Evolutionary conservation across 2,888 invertebrate genomes (phyloP).

Genomic region (Synanthedon andrenaeformis): DNA sequence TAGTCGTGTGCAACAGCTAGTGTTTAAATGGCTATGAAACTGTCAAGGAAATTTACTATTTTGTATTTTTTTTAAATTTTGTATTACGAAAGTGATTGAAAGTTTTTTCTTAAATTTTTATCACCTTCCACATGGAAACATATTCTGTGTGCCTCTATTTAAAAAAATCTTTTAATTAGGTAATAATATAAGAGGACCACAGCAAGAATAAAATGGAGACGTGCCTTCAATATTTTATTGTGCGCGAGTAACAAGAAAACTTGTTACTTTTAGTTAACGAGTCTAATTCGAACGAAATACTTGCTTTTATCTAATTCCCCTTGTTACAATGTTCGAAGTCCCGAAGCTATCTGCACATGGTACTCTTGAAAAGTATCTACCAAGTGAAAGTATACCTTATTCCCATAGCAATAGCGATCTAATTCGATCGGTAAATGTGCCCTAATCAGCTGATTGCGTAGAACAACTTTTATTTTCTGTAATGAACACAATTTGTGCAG

Average conservation of each 20-base stretch:
- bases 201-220: no score
- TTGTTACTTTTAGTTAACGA: not conserved
- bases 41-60: no score
- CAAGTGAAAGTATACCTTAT: slow-evolving; percentile 10
- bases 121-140: no score
- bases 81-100: no score
- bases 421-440: slow-evolving; percentile 8
- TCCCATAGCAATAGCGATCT: slow-evolving; percentile 5
- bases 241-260: not conserved
- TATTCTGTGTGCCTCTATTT: no score
- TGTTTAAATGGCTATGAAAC: no score
- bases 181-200: no score
- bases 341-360: slow-evolving; percentile 8
- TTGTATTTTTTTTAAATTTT: no score
- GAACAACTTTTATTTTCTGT: slow-evolving; percentile 43
- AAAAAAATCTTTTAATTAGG: no score
- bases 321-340: slow-evolving; percentile 17
- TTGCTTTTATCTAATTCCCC: slow-evolving; percentile 30
- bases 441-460: slow-evolving; percentile 37
- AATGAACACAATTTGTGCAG: slow-evolving; percentile 42
- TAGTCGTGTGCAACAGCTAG: no score
- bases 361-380: slow-evolving; percentile 1
- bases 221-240: no score
- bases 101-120: no score
- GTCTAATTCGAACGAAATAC: slow-evolving; percentile 8